phyloP scores from a whole-genome alignment of 2,888 invertebrate species.

The Dynastes grantii region DNA sequence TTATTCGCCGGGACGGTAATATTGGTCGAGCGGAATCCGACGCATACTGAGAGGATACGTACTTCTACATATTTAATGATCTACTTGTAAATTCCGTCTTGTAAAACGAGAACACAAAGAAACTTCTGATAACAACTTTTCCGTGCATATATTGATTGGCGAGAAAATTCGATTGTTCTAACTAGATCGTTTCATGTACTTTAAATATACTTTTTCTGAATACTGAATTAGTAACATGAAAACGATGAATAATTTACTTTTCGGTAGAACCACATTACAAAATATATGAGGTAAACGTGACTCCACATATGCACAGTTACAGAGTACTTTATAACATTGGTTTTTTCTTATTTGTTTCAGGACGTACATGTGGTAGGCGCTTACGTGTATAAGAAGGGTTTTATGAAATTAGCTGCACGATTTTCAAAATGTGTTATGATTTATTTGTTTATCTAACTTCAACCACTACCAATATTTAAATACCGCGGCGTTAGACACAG shows the following conservation, averaged over 20 bases:
- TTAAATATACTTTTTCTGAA: conserved; percentile 20
- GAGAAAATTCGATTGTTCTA: conserved; percentile 20
- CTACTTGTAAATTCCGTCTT: conserved; percentile 42
- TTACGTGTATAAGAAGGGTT: too few relatives aligned
- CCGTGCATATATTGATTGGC: conserved; percentile 23
- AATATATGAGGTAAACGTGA: not conserved
- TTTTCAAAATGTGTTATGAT: too few relatives aligned
- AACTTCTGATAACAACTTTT: conserved; percentile 45
- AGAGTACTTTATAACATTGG: not conserved
- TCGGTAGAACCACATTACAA: not conserved
- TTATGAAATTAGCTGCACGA: too few relatives aligned
- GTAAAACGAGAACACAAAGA: conserved; percentile 34
- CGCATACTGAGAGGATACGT: conserved; percentile 44
- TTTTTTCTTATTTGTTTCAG: too few relatives aligned
- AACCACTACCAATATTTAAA: too few relatives aligned
- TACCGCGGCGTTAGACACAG: too few relatives aligned
- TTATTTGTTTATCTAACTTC: too few relatives aligned
- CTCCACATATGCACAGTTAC: not conserved
- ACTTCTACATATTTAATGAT: conserved; percentile 49
- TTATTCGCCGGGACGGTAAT: conserved; percentile 44
- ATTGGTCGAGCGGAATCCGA: conserved; percentile 33
- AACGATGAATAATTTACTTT: not conserved
- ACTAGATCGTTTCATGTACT: conserved; percentile 29
- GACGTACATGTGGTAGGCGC: too few relatives aligned
- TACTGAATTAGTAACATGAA: conserved; percentile 7